Evolutionary conservation across 1,140 invertebrate species (phyloP), one percentile per base, ranked within the genome.

Genomic region (Papilio aristodemus): DNA sequence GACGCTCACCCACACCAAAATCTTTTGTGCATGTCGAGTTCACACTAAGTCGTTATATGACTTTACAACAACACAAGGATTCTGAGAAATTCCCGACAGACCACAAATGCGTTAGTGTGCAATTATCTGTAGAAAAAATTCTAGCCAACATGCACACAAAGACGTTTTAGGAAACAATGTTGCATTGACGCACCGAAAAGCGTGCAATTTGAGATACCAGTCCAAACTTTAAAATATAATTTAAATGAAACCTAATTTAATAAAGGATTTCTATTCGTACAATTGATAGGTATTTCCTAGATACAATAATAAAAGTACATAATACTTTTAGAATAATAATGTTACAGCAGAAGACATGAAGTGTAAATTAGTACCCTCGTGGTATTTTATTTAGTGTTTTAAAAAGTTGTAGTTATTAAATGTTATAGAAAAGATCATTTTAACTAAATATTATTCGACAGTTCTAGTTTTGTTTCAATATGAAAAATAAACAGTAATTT

Each of bases 91-190:
- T 68, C 72, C 74, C 38, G 68, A 59, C 76, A 76, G 75, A 73
- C 67, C n/a, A 38, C 71, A 76, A 11, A 9, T 32, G 59, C 25
- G 41, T 10, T 32, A 38, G 63, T 66, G 39, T 66, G 63, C 41
- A 66, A 46, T 72, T 75, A 75, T 79, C 71, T 78, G 71, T 80
- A 73, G 68, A 83, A 85, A 83, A 86, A 81, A 75, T 78, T 68
- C 73, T 71, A 83, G 73, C 75, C 63, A 38, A 32, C 72, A 76
- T 72, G 17, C 63, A 75, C 75, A 70, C 67, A 70, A 22, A 58
- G 22, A 39, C 50, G 46, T 2, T 22, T 32, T 14, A 46, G 70
- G 69, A 71, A 74, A 75, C 77, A 79, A 81, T 77, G 71, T 71
- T 69, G 64, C 67, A 63, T 60, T 68, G 14, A 41, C 67, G 69